phyloP scores from a whole-genome alignment of 1,140 invertebrate species.

The Holotrichia oblita region DNA sequence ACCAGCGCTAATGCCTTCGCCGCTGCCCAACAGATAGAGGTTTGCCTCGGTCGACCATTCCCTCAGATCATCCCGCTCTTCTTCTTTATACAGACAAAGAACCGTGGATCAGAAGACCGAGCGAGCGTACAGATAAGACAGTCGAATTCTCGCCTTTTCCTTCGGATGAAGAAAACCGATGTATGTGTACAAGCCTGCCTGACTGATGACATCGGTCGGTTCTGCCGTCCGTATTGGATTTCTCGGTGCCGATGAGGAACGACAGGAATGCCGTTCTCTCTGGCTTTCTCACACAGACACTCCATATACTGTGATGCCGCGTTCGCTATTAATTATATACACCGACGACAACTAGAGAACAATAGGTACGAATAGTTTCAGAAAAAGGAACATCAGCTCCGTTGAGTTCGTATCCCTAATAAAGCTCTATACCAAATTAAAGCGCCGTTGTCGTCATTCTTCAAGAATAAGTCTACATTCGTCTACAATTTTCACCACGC shows the following conservation, averaged over 20 bases:
- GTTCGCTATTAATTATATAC: conserved; percentile 43
- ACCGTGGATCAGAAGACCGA: conserved; percentile 17
- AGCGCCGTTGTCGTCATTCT: not conserved
- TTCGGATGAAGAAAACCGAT: conserved; percentile 33
- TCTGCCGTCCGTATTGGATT: conserved; percentile 41
- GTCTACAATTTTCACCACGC: no score
- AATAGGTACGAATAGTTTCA: conserved; percentile 33
- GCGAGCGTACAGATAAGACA: conserved; percentile 18
- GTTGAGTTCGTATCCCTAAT: not conserved
- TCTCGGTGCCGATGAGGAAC: conserved; percentile 39
- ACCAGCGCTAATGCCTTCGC: not conserved
- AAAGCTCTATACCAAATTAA: conserved; percentile 30
- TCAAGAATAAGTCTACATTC: not conserved
- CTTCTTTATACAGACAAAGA: conserved; percentile 22
- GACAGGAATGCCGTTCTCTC: conserved; percentile 42
- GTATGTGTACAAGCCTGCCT: conserved; percentile 37
- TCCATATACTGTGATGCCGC: conserved; percentile 38
- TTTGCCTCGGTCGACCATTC: conserved; percentile 31
- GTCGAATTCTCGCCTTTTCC: conserved; percentile 34
- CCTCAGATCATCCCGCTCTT: conserved; percentile 17
- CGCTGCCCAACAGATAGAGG: conserved; percentile 15
- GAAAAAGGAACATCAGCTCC: conserved; percentile 9
- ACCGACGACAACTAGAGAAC: conserved; percentile 39
- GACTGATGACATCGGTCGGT: conserved; percentile 43
- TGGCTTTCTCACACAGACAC: conserved; percentile 43